Evolutionary conservation across 2,113 vertebrate species (phyloP).

Genomic region (Equus quagga): DNA sequence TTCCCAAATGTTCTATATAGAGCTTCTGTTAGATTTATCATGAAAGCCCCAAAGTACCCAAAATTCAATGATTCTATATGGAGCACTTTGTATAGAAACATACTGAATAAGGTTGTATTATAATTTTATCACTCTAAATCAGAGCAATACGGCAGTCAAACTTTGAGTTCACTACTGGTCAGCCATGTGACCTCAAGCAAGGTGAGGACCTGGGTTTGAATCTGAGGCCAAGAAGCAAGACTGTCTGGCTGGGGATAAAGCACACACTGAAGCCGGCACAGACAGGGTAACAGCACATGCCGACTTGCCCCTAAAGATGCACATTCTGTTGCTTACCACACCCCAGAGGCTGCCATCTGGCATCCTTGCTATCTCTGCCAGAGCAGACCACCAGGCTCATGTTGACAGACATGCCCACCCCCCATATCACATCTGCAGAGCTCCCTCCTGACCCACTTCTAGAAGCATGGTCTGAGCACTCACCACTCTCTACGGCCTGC

Average conservation of each 20-base stretch:
- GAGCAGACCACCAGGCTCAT: rapidly evolving
- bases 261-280: neutral
- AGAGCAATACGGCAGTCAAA: neutral
- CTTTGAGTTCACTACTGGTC: neutral
- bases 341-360: neutral
- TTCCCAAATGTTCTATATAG: neutral
- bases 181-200: neutral
- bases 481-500: neutral
- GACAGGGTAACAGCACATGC: neutral
- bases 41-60: neutral
- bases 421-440: neutral
- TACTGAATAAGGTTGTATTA: neutral
- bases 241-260: neutral
- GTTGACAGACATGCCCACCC: neutral
- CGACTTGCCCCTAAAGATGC: neutral
- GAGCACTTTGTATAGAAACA: neutral
- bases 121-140: neutral
- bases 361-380: neutral
- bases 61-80: neutral
- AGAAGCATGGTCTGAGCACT: neutral
- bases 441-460: neutral
- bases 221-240: neutral
- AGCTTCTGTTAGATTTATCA: neutral
- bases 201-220: neutral
- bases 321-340: neutral